Evolutionary conservation across 2,888 invertebrate species (phyloP).

Genomic region (Drosophila neonasuta): DNA sequence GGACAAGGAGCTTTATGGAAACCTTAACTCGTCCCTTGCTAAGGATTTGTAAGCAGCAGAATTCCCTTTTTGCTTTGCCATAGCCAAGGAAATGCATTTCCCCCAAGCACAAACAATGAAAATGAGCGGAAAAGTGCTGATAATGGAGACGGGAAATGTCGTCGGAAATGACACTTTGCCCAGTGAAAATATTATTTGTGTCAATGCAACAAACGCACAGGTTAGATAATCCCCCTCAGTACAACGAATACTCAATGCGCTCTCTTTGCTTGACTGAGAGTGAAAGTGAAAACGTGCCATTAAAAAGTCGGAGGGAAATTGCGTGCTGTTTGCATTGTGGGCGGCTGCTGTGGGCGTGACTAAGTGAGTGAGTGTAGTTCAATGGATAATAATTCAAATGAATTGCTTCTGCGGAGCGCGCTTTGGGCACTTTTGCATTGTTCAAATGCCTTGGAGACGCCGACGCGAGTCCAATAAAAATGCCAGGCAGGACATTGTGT

Average conservation of each 20-base stretch:
- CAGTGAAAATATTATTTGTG: slow-evolving; percentile 25
- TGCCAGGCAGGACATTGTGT: slow-evolving; percentile 50
- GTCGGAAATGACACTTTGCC: slow-evolving; percentile 53
- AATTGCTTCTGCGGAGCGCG: slow-evolving; percentile 49
- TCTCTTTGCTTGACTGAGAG: neutral
- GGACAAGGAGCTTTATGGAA: neutral
- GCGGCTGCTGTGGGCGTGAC: slow-evolving; percentile 14
- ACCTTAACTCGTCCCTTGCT: neutral
- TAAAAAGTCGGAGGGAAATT: slow-evolving; percentile 11
- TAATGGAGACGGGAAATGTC: slow-evolving; percentile 53
- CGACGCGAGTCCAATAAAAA: slow-evolving; percentile 40
- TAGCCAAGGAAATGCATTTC: slow-evolving; percentile 50
- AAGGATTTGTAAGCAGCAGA: slow-evolving; percentile 1
- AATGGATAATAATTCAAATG: slow-evolving; percentile 73
- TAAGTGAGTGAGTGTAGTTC: slow-evolving; percentile 28
- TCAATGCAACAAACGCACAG: slow-evolving; percentile 8
- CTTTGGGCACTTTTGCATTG: slow-evolving; percentile 37
- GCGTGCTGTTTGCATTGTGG: slow-evolving; percentile 24
- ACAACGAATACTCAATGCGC: slow-evolving; percentile 5
- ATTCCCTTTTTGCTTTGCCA: slow-evolving; percentile 10
- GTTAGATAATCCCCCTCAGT: neutral
- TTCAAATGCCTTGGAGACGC: slow-evolving; percentile 40
- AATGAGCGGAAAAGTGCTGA: slow-evolving; percentile 35
- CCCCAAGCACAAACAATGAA: slow-evolving; percentile 27
- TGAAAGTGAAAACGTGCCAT: slow-evolving; percentile 11